phyloP scores from a whole-genome alignment of 2,888 invertebrate genomes.

The Andrena marginata region DNA sequence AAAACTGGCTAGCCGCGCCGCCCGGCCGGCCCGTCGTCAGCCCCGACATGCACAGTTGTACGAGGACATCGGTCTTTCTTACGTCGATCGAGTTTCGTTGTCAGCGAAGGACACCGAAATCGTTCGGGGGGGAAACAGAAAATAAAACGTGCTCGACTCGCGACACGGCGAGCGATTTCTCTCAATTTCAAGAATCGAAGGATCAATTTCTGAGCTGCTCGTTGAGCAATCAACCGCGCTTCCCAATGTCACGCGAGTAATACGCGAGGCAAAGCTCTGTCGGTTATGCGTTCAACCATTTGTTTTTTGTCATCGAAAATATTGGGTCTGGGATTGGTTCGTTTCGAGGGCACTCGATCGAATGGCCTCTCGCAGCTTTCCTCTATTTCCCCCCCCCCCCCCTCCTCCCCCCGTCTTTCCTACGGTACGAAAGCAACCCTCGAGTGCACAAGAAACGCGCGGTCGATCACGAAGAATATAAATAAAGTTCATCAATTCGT shows the following conservation, averaged over 20 bases:
- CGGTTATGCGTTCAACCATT: neutral
- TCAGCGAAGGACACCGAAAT: slow-evolving; percentile 52
- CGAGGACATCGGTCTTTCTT: slow-evolving; percentile 49
- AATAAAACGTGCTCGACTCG: slow-evolving; percentile 47
- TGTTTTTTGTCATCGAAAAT: slow-evolving; percentile 29
- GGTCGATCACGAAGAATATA: slow-evolving; percentile 64
- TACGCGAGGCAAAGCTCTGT: neutral
- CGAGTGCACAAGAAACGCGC: slow-evolving; percentile 49
- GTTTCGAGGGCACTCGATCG: slow-evolving; percentile 15
- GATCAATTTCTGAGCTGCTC: slow-evolving; percentile 34
- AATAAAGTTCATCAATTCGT: slow-evolving; percentile 72
- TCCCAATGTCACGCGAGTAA: slow-evolving; percentile 25
- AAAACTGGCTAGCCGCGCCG: neutral
- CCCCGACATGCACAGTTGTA: slow-evolving; percentile 27
- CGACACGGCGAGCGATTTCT: slow-evolving; percentile 33
- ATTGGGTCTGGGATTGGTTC: slow-evolving; percentile 22
- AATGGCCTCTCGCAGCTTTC: slow-evolving; percentile 17
- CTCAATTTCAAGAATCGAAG: slow-evolving; percentile 27
- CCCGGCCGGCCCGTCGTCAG: slow-evolving; percentile 5
- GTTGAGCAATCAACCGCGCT: slow-evolving; percentile 47
- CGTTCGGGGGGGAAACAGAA: slow-evolving; percentile 37
- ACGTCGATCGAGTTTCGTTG: slow-evolving; percentile 48
- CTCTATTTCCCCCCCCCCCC: neutral
- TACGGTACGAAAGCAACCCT: slow-evolving; percentile 32
- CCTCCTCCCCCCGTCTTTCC: neutral